These are phyloP conservation scores for Triplophysa yarkandensis DNA, from an alignment of 2,797 vertebrate species.

Conservation along the genomic window DNA sequence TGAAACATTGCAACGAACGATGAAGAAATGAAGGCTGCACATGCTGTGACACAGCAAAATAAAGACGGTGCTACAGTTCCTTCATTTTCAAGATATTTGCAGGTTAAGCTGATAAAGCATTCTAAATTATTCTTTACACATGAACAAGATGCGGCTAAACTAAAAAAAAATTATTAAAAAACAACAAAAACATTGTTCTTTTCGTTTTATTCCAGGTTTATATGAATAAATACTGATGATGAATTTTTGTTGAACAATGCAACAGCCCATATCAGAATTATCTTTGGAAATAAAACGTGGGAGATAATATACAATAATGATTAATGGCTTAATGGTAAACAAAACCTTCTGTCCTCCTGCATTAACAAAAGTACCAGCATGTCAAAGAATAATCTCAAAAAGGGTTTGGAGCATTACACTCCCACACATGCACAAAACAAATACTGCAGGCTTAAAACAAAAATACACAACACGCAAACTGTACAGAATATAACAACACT, in stretches of 20 bases:
- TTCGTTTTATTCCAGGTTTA: no score
- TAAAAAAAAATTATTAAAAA: no score
- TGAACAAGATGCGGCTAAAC: no score
- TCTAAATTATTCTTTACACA: background rate
- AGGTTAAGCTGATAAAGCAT: background rate
- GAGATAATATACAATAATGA: conserved; percentile 34
- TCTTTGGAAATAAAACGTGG: conserved; percentile 33
- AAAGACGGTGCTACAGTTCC: background rate
- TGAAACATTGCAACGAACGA: background rate
- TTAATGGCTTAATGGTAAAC: conserved; percentile 46
- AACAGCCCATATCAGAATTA: conserved; percentile 3
- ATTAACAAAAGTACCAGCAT: conserved; percentile 46
- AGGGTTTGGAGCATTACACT: conserved; percentile 54
- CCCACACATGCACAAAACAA: conserved; percentile 44
- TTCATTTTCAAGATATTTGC: background rate
- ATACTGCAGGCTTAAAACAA: conserved; percentile 45
- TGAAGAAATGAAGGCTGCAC: background rate
- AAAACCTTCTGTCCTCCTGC: conserved; percentile 44
- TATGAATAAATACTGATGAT: background rate
- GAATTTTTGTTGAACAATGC: conserved; percentile 1
- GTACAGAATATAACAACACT: conserved; percentile 54
- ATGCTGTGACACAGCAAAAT: background rate
- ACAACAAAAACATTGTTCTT: no score
- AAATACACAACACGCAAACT: conserved; percentile 51
- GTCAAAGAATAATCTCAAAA: conserved; percentile 57